Base-by-base conservation (phyloP, 2,888 invertebrate genomes). In the Sarcophaga subvicina region DNA sequence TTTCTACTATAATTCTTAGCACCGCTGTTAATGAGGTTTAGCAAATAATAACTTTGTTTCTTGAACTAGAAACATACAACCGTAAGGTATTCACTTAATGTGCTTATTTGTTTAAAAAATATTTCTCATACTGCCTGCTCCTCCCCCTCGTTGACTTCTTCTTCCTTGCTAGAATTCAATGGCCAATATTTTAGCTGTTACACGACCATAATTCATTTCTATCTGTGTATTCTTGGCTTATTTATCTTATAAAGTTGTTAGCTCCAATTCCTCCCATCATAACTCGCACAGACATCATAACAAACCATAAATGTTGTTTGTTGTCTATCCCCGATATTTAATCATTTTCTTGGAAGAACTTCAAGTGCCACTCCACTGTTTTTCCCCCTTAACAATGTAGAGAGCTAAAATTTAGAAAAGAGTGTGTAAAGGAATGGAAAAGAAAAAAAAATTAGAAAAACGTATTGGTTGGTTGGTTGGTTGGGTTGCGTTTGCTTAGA, bases 11-110 rank as follows among this genome's bases (percentile, higher is more conserved):
- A n/a, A 17, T n/a, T 59, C 2, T 64, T 72, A 6, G 20, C 6
- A 22, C 22, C 47, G 47, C 37, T 73, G 54, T 69, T 75, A 37
- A 37, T 0, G 37, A 37, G 37, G 1, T 37, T 10, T 45, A 75
- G 27, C 70, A 27, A 71, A 81, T 72, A 64, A 66, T 76, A 69
- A 70, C 49, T 79, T 81, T 86, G 83, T 83, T 80, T 83, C 80
- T 87, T 88, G 85, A 88, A 83, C 88, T 85, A 88, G 83, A 86
- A 88, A 86, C 70, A 88, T 84, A 85, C 79, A 88, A 88, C 87
- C 77, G 63, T 64, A 79, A 78, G 79, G 63, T 86, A 78, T 71
- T 75, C 8, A 37, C 37, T 37, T 88, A 11, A 25, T 27, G 37
- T 20, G 62, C 62, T 17, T 37, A 10, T 37, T 37, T 37, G n/a